Percentiles rank a stretch among this genome's conserved stretches.
Conservation (phyloP, 92 coral and sea anemone genomes). For the Metridium senile region DNA sequence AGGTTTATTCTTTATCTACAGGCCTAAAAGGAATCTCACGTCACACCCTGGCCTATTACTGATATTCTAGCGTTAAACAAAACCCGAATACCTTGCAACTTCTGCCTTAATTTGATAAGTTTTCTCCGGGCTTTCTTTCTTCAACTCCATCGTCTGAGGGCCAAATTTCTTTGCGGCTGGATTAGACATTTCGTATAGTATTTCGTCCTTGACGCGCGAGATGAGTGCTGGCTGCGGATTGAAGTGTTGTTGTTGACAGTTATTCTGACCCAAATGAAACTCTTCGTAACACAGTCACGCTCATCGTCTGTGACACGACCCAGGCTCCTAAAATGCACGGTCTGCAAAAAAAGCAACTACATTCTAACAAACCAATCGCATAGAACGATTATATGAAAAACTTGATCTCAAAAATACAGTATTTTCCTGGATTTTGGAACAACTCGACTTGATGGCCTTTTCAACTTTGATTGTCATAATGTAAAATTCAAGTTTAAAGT, state of each 20-base stretch:
- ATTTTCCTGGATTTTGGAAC: neutral
- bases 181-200: constrained; percentile 49
- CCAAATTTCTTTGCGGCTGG: constrained; percentile 55
- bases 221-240: constrained; percentile 7
- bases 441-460: neutral
- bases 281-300: constrained; percentile 32
- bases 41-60: constrained; percentile 25
- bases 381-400: neutral
- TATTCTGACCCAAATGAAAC: constrained; percentile 41
- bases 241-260: constrained; percentile 44
- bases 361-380: neutral
- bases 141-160: constrained; percentile 71
- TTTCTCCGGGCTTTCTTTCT: constrained; percentile 81
- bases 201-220: constrained; percentile 48
- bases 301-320: constrained; percentile 20
- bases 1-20: constrained; percentile 5
- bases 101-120: constrained; percentile 73
- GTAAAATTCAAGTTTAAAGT: neutral
- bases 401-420: neutral
- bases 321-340: constrained; percentile 21
- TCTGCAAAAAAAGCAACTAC: neutral
- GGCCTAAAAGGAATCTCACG: constrained; percentile 3
- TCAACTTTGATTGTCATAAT: neutral
- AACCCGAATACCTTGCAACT: constrained; percentile 65
- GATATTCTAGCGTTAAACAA: constrained; percentile 4